phyloP scores from a whole-genome alignment of 2,888 invertebrate genomes.

The Drosophila putrida region DNA sequence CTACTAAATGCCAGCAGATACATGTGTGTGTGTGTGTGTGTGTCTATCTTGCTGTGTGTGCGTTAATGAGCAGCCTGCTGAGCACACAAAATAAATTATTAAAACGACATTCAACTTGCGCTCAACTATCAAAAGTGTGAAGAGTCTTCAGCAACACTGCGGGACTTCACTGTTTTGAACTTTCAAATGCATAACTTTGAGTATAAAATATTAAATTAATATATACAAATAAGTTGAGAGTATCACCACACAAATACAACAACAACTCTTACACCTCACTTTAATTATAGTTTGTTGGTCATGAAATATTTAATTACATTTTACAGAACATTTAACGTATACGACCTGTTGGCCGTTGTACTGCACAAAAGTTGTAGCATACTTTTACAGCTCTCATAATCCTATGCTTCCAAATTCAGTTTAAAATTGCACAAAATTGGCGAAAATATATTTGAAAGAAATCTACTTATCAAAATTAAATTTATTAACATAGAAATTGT shows the following conservation, averaged over 20 bases:
- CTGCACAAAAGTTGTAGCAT: conserved; percentile 26
- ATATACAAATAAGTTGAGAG: conserved; percentile 14
- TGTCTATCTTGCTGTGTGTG: conserved; percentile 29
- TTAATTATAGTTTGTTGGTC: conserved; percentile 19
- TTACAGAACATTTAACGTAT: conserved; percentile 3
- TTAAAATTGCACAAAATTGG: no score
- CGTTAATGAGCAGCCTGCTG: conserved; percentile 78
- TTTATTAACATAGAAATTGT: no score
- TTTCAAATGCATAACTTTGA: conserved; percentile 18
- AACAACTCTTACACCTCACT: background rate
- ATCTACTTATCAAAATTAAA: no score
- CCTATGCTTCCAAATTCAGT: no score
- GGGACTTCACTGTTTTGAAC: background rate
- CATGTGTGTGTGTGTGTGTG: conserved; percentile 13
- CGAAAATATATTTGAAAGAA: no score
- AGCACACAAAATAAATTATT: conserved; percentile 76
- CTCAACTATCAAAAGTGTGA: conserved; percentile 50
- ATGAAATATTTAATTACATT: background rate
- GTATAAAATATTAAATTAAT: conserved; percentile 5
- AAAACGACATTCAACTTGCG: conserved; percentile 63
- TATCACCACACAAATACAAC: background rate
- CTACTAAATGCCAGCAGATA: conserved; percentile 38
- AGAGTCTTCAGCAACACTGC: conserved; percentile 37
- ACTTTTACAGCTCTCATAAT: conserved; percentile 9
- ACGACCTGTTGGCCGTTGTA: background rate